Percentiles rank a stretch among this genome's conserved stretches.
These are phyloP conservation scores for Cydia pomonella DNA, from an alignment of 1,140 invertebrate species.

Conservation along the genomic window DNA sequence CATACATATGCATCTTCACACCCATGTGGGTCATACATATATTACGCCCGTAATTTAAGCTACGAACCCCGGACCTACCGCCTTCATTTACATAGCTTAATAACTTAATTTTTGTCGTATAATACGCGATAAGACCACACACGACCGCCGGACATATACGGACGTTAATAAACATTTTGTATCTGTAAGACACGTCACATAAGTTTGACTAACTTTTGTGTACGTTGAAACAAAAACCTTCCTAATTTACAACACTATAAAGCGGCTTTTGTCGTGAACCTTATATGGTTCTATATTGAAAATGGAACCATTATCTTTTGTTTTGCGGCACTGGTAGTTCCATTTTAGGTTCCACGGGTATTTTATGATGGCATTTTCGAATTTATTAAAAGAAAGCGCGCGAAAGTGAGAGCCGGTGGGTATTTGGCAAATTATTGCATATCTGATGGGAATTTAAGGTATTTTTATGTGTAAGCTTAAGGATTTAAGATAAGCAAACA, in stretches of 20 bases:
- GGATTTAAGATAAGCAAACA: conserved; percentile 25
- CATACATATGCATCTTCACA: background rate
- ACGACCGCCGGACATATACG: conserved; percentile 24
- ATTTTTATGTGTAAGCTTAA: conserved; percentile 27
- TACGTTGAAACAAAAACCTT: conserved; percentile 9
- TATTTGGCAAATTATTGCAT: conserved; percentile 30
- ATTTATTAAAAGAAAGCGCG: conserved; percentile 31
- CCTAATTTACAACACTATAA: conserved; percentile 2
- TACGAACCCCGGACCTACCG: background rate
- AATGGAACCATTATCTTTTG: conserved; percentile 30
- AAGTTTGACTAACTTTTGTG: conserved; percentile 17
- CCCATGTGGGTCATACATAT: background rate
- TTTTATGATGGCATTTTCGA: conserved; percentile 24
- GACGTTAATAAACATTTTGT: conserved; percentile 27
- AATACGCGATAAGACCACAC: conserved; percentile 34
- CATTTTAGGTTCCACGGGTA: conserved; percentile 22
- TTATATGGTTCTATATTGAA: conserved; percentile 3
- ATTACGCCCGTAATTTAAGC: background rate
- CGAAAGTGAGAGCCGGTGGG: conserved; percentile 23
- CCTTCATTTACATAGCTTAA: conserved; percentile 36
- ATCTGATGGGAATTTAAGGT: conserved; percentile 25
- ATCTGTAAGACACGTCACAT: conserved; percentile 11
- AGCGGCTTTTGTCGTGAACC: background rate
- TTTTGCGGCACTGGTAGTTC: conserved; percentile 24
- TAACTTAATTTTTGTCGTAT: conserved; percentile 36